These are phyloP conservation scores for Ectobius pallidus DNA, from an alignment of 2,888 invertebrate species.

Conservation along the genomic window DNA sequence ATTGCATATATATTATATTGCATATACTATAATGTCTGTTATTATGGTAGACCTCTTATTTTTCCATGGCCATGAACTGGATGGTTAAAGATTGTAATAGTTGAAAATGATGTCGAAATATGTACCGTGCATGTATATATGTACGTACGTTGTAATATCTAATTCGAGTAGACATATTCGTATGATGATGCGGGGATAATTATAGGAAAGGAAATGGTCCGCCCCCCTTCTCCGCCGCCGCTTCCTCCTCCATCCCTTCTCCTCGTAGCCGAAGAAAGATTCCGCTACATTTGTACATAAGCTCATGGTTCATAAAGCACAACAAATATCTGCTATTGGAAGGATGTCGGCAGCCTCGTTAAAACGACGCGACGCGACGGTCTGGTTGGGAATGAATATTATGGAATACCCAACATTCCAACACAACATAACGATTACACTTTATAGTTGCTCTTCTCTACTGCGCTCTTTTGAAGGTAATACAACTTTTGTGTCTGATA, in stretches of 20 bases:
- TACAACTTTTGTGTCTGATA: conserved; percentile 19
- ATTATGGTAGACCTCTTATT: conserved; percentile 1
- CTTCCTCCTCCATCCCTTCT: no score
- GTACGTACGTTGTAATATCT: not conserved
- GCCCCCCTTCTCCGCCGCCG: no score
- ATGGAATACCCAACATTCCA: not conserved
- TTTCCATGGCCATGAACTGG: conserved; percentile 38
- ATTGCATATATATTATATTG: conserved; percentile 32
- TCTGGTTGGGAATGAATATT: not conserved
- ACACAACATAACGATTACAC: conserved; percentile 6
- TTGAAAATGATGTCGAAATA: conserved; percentile 22
- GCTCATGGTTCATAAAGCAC: conserved; percentile 10
- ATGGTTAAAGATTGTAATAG: conserved; percentile 24
- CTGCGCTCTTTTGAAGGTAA: not conserved
- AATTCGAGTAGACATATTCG: not conserved
- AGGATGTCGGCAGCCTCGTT: not conserved
- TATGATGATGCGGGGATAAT: not conserved
- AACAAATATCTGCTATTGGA: not conserved
- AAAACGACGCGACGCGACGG: not conserved
- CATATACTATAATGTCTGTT: conserved; percentile 28
- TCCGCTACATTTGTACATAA: conserved; percentile 3
- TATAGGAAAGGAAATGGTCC: not conserved
- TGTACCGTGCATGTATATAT: not conserved
- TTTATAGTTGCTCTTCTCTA: conserved; percentile 1
- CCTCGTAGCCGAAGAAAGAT: not conserved